A percentile compares a stretch with the other conserved stretches of the same genome.
These are phyloP conservation scores for Atta colombica DNA, from an alignment of 1,140 invertebrate genomes.

Conservation along the genomic window DNA sequence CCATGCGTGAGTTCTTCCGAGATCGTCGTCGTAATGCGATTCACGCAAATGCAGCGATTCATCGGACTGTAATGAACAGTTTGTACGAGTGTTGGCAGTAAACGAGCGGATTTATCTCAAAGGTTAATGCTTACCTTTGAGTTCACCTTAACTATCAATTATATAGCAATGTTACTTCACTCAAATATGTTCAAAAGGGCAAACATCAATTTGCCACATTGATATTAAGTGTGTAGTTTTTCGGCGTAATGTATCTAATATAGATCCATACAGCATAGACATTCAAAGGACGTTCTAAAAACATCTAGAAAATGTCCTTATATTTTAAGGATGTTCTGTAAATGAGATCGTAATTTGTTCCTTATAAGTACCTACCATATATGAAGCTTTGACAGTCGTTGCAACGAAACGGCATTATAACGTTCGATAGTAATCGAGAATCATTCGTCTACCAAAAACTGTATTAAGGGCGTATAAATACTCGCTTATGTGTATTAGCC, in stretches of 20 bases:
- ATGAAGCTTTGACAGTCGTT: not conserved
- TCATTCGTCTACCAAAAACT: not conserved
- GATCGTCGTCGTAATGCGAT: conserved; percentile 34
- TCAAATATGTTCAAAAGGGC: not conserved
- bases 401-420: not conserved
- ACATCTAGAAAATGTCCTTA: no score
- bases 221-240: conserved; percentile 4
- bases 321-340: not conserved
- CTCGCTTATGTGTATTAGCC: not conserved
- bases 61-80: conserved; percentile 54
- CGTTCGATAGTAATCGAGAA: conserved; percentile 14
- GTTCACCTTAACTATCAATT: conserved; percentile 47
- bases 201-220: conserved; percentile 7
- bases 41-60: conserved; percentile 49
- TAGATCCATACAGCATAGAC: no score
- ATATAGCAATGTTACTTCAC: conserved; percentile 36
- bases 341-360: not conserved
- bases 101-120: conserved; percentile 45
- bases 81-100: conserved; percentile 43
- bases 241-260: not conserved
- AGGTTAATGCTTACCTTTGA: conserved; percentile 19
- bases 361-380: not conserved
- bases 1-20: conserved; percentile 50
- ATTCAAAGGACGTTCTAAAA: no score
- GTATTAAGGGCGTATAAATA: conserved; percentile 17